phyloP scores from a whole-genome alignment of 2,888 invertebrate species.

The Acheta domesticus region DNA sequence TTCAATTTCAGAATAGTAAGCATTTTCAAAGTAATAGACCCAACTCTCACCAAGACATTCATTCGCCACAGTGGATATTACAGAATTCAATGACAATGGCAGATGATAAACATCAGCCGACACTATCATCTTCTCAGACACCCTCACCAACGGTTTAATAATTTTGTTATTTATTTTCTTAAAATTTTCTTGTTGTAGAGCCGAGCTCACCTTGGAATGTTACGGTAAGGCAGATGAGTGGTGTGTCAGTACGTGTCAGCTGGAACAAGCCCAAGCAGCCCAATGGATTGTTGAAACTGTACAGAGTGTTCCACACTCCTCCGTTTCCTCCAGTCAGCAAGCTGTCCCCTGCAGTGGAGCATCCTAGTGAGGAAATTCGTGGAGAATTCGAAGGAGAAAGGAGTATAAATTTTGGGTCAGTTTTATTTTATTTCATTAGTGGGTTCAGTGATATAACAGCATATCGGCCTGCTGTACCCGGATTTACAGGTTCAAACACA shows the following conservation, averaged over 20 bases:
- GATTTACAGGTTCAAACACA: too few relatives aligned
- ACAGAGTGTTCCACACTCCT: conserved; percentile 64
- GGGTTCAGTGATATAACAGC: too few relatives aligned
- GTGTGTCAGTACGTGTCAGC: conserved; percentile 60
- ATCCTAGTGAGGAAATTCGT: not conserved
- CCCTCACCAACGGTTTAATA: too few relatives aligned
- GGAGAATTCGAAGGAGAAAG: conserved; percentile 43
- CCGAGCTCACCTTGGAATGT: conserved; percentile 69
- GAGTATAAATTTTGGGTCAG: conserved; percentile 73
- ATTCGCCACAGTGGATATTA: too few relatives aligned
- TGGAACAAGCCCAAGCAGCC: conserved; percentile 67
- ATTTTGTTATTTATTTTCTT: too few relatives aligned
- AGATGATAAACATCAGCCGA: too few relatives aligned
- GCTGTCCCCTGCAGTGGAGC: not conserved
- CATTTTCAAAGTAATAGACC: too few relatives aligned
- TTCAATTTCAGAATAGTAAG: too few relatives aligned
- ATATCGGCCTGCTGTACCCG: too few relatives aligned
- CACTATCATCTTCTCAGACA: too few relatives aligned
- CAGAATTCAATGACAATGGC: too few relatives aligned
- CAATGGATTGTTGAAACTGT: conserved; percentile 61
- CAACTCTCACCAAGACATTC: too few relatives aligned
- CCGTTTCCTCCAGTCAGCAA: conserved; percentile 56
- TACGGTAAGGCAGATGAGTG: conserved; percentile 61
- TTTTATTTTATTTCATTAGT: conserved; percentile 23
- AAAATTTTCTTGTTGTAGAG: conserved; percentile 45